These are phyloP conservation scores for Ochlodes sylvanus DNA, from an alignment of 2,888 invertebrate genomes.

Conservation along the genomic window DNA sequence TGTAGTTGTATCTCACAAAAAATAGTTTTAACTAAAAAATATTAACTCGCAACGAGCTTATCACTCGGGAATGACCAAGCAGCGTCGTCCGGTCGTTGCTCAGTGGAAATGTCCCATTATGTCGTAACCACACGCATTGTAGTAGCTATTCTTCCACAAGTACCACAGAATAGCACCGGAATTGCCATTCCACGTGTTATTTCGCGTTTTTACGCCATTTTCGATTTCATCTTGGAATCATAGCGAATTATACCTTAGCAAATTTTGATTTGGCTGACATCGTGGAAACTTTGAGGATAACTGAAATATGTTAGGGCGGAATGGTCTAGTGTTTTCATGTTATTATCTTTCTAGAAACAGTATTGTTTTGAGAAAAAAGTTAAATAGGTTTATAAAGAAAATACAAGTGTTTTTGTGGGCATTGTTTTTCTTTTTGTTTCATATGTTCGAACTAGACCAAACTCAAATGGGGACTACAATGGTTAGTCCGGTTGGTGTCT, in stretches of 20 bases:
- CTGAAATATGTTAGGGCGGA: constrained; percentile 22
- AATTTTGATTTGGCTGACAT: constrained; percentile 31
- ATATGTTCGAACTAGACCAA: too few relatives aligned
- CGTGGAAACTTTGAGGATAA: constrained; percentile 32
- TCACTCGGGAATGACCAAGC: constrained; percentile 42
- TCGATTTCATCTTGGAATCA: constrained; percentile 46
- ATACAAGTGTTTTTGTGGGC: too few relatives aligned
- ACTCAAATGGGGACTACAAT: too few relatives aligned
- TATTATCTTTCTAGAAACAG: not conserved
- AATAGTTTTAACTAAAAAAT: too few relatives aligned
- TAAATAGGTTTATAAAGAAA: too few relatives aligned
- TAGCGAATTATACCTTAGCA: constrained; percentile 32
- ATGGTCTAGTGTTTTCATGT: constrained; percentile 11
- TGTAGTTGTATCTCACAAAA: too few relatives aligned
- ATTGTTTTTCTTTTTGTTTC: too few relatives aligned
- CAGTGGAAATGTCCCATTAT: constrained; percentile 79
- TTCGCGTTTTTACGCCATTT: constrained; percentile 55
- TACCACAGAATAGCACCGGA: constrained; percentile 69
- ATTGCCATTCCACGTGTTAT: constrained; percentile 63
- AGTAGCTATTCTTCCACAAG: constrained; percentile 74
- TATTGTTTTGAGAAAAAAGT: too few relatives aligned
- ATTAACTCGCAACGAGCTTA: constrained; percentile 25
- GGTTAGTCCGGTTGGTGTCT: too few relatives aligned
- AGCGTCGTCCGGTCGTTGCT: constrained; percentile 71
- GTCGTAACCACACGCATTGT: constrained; percentile 75